Base-by-base conservation (phyloP, 2,888 invertebrate species). In the Mythimna pallens region DNA sequence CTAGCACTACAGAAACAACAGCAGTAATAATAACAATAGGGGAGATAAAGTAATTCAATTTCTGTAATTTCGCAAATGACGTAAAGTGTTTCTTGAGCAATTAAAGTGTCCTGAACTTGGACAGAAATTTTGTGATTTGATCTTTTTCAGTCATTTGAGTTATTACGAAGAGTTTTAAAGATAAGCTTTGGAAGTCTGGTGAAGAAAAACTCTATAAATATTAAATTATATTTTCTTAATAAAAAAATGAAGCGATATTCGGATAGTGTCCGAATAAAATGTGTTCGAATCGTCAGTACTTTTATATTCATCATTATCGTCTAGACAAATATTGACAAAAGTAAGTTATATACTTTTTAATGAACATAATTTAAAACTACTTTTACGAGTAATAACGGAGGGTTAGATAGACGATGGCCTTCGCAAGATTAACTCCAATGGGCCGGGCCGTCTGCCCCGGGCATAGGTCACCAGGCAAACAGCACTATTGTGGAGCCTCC, bases 71-170 rank as follows among this genome's bases (percentile, higher is more conserved):
- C n/a, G 78, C 10, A 10, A 67, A 30, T 63, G 30, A 58, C 58
- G 57, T 58, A 34, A 50, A 78, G 65, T 67, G 36, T 72, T 78
- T 82, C 72, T 54, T 72, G 65, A 82, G 67, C 72, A 78, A 78
- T 80, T 80, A 82, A 78, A 82, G 36, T 82, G 68, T 80, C 65
- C 17, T 30, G 22, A 80, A 82, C 61, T 82, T 65, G 25, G 82
- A 68, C 58, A 55, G 64, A 43, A 78, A 80, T 68, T 82, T 82
- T 55, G 20, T 59, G 65, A 82, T 78, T 68, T 68, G 73, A 82
- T 82, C 47, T 78, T 72, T 72, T 82, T 57, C 69, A 70, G 73
- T 71, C 61, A 66, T 67, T 67, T 59, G 71, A 79, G 63, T 78
- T 70, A 78, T 70, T 66, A 64, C 68, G 58, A 65, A 55, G 65